A percentile compares a stretch with the other conserved stretches of the same genome.
phyloP scores from a whole-genome alignment of 2,888 invertebrate genomes.

The Napeogenes sylphis region DNA sequence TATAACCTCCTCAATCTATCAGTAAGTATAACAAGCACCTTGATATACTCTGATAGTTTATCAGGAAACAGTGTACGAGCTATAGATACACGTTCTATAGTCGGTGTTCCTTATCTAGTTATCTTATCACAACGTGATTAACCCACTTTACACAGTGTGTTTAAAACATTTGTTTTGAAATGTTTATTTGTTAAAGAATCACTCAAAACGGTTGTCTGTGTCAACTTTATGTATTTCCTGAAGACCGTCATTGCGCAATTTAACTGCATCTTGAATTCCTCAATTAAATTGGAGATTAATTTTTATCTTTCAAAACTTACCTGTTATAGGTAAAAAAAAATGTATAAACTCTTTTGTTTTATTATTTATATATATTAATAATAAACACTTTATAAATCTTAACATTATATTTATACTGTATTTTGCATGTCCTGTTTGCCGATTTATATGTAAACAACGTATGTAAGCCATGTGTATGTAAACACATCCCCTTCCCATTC shows the following conservation, averaged over 20 bases:
- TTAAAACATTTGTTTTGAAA: constrained; percentile 54
- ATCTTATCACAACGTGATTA: constrained; percentile 64
- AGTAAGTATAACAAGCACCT: not conserved
- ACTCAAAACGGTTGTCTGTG: constrained; percentile 41
- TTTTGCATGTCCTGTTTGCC: too few relatives aligned
- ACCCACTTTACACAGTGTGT: constrained; percentile 52
- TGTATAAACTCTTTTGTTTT: too few relatives aligned
- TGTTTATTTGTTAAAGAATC: constrained; percentile 52
- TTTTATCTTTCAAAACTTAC: too few relatives aligned
- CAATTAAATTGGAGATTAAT: not conserved
- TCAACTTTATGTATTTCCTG: constrained; percentile 38
- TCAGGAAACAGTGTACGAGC: constrained; percentile 17
- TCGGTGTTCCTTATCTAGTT: constrained; percentile 34
- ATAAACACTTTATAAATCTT: too few relatives aligned
- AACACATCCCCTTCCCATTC: too few relatives aligned
- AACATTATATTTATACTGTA: too few relatives aligned
- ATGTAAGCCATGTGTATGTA: too few relatives aligned
- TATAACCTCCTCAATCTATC: not conserved
- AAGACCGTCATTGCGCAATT: constrained; percentile 28
- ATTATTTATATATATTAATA: too few relatives aligned
- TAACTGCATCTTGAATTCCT: not conserved
- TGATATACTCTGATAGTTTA: constrained; percentile 2
- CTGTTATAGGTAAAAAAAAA: too few relatives aligned
- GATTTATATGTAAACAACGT: too few relatives aligned
- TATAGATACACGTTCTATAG: too few relatives aligned